phyloP scores from a whole-genome alignment of 2,113 vertebrate species.

The Physeter macrocephalus region DNA sequence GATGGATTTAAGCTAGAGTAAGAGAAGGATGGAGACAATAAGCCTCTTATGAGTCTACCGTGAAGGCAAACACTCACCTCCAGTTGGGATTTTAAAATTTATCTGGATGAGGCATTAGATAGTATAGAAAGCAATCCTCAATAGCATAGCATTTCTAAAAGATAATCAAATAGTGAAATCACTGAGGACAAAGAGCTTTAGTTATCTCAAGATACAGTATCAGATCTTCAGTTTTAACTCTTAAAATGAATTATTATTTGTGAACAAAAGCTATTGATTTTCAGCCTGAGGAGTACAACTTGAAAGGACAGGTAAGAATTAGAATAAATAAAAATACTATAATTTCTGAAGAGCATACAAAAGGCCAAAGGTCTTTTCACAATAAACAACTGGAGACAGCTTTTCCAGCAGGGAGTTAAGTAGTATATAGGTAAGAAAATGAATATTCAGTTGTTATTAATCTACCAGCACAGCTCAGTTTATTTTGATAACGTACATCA shows the following conservation, averaged over 20 bases:
- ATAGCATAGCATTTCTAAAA: constrained; percentile 6
- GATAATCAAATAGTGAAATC: constrained; percentile 28
- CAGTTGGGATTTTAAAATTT: constrained; percentile 36
- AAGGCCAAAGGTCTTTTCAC: not conserved
- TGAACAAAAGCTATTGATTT: constrained; percentile 55
- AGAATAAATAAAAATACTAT: constrained; percentile 13
- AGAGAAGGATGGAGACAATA: constrained; percentile 33
- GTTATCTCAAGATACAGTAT: not conserved
- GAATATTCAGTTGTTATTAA: not conserved
- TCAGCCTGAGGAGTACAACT: not conserved
- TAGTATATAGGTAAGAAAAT: not conserved
- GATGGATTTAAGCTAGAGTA: constrained; percentile 5
- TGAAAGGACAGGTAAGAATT: constrained; percentile 13
- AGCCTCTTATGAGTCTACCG: constrained; percentile 20
- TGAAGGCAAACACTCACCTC: not conserved
- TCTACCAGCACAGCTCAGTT: not conserved
- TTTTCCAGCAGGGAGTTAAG: not conserved
- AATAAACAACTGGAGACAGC: not conserved
- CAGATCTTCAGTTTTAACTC: constrained; percentile 20
- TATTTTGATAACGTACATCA: not conserved
- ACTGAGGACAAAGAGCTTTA: constrained; percentile 13
- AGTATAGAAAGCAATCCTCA: not conserved
- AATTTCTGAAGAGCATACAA: not conserved
- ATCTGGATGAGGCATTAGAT: not conserved
- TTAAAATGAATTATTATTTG: constrained; percentile 38